phyloP scores from a whole-genome alignment of 2,888 invertebrate species.

The Muschampia plurimacula region DNA sequence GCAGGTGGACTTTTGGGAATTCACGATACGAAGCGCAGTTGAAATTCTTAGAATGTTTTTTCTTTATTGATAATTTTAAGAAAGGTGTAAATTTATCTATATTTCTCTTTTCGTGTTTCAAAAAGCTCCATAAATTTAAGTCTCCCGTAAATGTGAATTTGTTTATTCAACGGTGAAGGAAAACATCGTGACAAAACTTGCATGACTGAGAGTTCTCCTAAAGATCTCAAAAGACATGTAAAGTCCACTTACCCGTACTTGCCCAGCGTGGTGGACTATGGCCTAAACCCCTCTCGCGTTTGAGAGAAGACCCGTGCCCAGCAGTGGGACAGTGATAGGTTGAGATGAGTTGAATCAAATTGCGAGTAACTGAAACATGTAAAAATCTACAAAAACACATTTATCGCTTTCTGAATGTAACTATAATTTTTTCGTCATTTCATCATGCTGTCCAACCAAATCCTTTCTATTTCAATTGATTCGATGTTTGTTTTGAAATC shows the following conservation, averaged over 20 bases:
- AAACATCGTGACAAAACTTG: too few species aligned
- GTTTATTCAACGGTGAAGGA: too few species aligned
- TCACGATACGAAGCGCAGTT: background rate
- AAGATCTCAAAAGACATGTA: too few species aligned
- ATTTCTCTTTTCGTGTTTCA: background rate
- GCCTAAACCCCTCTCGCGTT: too few species aligned
- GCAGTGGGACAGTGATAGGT: too few species aligned
- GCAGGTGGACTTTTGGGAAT: background rate
- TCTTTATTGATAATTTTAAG: too few species aligned
- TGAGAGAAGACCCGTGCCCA: too few species aligned
- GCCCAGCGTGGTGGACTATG: too few species aligned
- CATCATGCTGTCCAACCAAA: background rate
- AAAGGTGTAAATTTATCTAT: too few species aligned
- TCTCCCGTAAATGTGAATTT: background rate
- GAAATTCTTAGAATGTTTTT: too few species aligned
- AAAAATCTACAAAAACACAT: background rate
- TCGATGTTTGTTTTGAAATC: conserved; percentile 35
- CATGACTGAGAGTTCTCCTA: too few species aligned
- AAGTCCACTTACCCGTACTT: too few species aligned
- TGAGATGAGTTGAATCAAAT: background rate
- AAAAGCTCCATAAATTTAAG: background rate
- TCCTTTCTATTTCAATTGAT: conserved; percentile 20
- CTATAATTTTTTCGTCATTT: background rate
- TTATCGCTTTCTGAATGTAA: background rate
- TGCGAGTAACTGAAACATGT: background rate